Evolutionary conservation across 1,140 invertebrate genomes (phyloP).

Genomic region (Drosophila nannoptera): DNA sequence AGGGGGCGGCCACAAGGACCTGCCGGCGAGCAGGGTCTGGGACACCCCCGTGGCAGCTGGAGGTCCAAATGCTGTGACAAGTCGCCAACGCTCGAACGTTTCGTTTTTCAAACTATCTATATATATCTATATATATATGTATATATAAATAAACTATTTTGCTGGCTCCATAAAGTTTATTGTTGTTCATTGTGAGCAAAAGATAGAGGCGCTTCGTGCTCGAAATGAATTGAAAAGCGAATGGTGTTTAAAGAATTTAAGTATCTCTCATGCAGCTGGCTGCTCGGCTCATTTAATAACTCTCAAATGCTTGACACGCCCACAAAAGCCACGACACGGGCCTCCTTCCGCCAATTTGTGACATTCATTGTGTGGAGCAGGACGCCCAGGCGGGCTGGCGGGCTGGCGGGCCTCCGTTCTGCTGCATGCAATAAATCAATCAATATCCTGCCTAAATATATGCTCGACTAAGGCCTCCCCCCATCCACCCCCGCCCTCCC

Average conservation of each 20-base stretch:
- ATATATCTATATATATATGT: not conserved
- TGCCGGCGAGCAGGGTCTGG: not conserved
- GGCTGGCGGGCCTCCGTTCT: conserved; percentile 4
- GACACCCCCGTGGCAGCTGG: no score
- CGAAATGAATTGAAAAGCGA: conserved; percentile 23
- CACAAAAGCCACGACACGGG: conserved; percentile 22
- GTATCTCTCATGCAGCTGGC: not conserved
- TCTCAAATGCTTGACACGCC: conserved; percentile 23
- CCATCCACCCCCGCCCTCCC: not conserved
- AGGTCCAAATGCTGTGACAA: conserved; percentile 37
- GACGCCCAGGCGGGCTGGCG: conserved; percentile 36
- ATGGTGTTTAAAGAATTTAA: conserved; percentile 19
- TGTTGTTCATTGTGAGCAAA: conserved; percentile 35
- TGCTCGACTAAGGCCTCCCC: conserved; percentile 8
- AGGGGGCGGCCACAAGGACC: not conserved
- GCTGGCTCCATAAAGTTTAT: conserved; percentile 36
- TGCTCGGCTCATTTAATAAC: conserved; percentile 28
- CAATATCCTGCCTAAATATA: conserved; percentile 53
- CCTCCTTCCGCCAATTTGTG: conserved; percentile 31
- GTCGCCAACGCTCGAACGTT: conserved; percentile 25
- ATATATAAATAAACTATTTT: not conserved
- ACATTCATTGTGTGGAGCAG: conserved; percentile 47
- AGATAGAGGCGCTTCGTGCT: conserved; percentile 13
- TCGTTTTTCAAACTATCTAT: conserved; percentile 1
- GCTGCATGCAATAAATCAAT: conserved; percentile 59